Evolutionary conservation across 2,888 invertebrate genomes (phyloP).

Genomic region (Polyommatus icarus): DNA sequence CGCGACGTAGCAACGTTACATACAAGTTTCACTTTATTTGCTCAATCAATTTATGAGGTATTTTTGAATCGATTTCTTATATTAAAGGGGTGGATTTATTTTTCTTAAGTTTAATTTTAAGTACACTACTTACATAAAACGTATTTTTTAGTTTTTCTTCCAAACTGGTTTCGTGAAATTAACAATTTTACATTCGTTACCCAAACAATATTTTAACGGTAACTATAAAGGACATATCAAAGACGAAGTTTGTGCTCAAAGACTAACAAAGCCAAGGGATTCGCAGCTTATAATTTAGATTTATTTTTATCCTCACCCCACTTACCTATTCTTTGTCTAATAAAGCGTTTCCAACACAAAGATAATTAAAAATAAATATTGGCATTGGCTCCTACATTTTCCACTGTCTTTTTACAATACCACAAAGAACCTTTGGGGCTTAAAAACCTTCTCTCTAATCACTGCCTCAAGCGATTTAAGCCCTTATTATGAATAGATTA

Average conservation of each 20-base stretch:
- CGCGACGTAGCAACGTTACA: no score
- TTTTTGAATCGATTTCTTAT: no score
- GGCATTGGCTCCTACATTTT: conserved; percentile 6
- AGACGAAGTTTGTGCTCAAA: background rate
- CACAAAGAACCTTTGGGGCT: conserved; percentile 6
- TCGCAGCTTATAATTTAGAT: conserved; percentile 5
- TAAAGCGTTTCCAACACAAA: conserved; percentile 17
- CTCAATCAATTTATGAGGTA: no score
- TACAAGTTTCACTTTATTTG: no score
- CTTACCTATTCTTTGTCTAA: conserved; percentile 11
- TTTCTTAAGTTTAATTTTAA: no score
- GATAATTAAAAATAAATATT: conserved; percentile 30
- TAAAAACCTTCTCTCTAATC: background rate
- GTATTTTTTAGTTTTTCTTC: no score
- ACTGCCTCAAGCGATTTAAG: background rate
- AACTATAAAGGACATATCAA: background rate
- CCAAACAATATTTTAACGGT: no score
- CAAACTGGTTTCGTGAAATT: no score
- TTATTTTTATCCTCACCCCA: background rate
- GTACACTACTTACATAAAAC: no score
- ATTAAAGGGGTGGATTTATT: no score
- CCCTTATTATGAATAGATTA: background rate
- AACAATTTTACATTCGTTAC: no score
- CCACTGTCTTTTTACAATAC: conserved; percentile 24
- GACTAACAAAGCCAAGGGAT: background rate